Percentiles rank a stretch among this genome's conserved stretches.
These are phyloP conservation scores for Casuarius casuarius DNA, from an alignment of 2,113 vertebrate genomes.

Conservation along the genomic window DNA sequence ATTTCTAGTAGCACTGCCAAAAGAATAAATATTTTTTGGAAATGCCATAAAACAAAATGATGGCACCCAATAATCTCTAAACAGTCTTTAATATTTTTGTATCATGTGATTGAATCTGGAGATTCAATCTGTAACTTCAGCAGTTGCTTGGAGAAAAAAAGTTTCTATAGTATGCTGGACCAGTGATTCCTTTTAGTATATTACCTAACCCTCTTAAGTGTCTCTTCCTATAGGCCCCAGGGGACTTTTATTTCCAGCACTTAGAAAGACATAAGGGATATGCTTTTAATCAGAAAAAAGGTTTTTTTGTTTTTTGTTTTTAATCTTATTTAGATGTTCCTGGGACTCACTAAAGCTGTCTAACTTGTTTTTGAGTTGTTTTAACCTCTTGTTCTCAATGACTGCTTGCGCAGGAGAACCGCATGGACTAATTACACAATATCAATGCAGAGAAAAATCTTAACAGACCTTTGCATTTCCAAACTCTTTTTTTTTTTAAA, in stretches of 20 bases:
- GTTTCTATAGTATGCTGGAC: neutral
- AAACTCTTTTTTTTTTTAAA: neutral
- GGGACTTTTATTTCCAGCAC: neutral
- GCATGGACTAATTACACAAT: neutral
- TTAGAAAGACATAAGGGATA: neutral
- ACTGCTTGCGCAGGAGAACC: neutral
- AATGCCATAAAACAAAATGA: neutral
- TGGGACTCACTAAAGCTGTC: neutral
- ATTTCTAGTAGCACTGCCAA: neutral
- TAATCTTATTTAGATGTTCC: neutral
- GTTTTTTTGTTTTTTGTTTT: too few species aligned
- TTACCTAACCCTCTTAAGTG: neutral
- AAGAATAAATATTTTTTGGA: neutral
- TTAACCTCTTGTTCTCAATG: neutral
- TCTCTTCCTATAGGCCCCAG: neutral
- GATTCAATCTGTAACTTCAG: neutral
- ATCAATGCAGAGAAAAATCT: neutral
- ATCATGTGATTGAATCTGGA: neutral
- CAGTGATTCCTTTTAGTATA: neutral
- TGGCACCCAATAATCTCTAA: neutral
- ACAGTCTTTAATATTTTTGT: neutral
- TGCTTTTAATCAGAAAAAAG: neutral
- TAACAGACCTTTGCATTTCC: neutral
- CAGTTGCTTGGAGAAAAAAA: neutral
- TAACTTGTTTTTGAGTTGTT: neutral